Conservation (phyloP, 2,113 vertebrate genomes). For the Pagrus major region DNA sequence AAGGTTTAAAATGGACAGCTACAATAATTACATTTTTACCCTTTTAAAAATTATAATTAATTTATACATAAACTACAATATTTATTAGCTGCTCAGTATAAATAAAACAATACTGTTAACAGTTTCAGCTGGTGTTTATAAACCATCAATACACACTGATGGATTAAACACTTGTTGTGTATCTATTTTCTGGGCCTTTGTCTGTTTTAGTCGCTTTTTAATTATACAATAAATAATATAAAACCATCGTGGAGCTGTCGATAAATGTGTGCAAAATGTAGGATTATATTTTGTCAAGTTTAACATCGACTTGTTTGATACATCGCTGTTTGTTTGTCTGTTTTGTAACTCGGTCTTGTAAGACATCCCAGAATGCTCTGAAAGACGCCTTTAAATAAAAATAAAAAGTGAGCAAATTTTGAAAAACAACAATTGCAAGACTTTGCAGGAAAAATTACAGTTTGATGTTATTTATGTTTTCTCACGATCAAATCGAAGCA, state of each 20-base stretch:
- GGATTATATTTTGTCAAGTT: not conserved
- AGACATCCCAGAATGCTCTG: too few relatives aligned
- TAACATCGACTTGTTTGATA: too few relatives aligned
- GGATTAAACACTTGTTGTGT: not conserved
- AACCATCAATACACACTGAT: not conserved
- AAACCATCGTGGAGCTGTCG: not conserved
- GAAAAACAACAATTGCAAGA: not conserved
- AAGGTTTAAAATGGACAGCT: not conserved
- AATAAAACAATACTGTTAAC: not conserved
- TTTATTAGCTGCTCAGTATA: not conserved
- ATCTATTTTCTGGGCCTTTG: not conserved
- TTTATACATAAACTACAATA: slow-evolving; percentile 1
- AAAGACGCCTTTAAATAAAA: too few relatives aligned
- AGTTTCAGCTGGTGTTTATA: slow-evolving; percentile 1
- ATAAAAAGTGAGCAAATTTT: too few relatives aligned
- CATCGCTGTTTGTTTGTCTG: too few relatives aligned
- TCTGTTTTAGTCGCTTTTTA: not conserved
- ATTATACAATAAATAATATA: not conserved
- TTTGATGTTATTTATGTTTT: not conserved
- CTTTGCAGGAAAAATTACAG: not conserved
- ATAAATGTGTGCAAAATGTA: not conserved
- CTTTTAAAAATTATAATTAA: not conserved
- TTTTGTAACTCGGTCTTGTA: too few relatives aligned
- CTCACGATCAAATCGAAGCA: not conserved
- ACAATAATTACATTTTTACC: not conserved